Evolutionary conservation across 2,888 invertebrate species (phyloP), one percentile per base, ranked within the genome.

Genomic region (Nymphalis c-album): DNA sequence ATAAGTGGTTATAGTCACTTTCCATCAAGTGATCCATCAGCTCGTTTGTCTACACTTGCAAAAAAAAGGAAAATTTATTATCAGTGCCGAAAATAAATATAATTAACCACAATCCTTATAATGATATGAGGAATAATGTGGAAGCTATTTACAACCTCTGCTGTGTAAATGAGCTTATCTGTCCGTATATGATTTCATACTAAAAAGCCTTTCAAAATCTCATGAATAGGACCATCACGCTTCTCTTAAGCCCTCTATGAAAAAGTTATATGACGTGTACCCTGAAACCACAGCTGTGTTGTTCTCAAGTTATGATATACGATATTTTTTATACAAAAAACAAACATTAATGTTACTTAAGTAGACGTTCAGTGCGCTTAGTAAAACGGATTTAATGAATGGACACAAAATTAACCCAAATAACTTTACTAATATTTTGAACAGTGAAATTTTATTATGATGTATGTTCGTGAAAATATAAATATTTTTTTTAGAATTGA

Each of bases 281-380:
- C 51, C 68, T 62, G 66, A 51, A 67, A 70, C 68, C 75, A 57
- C 75, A 73, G 70, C 65, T 70, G 71, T 64, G 69, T 64, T 71
- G 65, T 62, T 48, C 60, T 55, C 63, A 69, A 70, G 70, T 71
- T 73, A 63, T 72, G 68, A 66, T 70, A 72, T 64, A 67, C 53
- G 63, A 63, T 60, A 64, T 62, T 67, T 71, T 73, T 71, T 60
- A 57, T 61, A 35, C 13, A 40, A 13, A 40, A 35, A 59, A 61
- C 58, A 68, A 55, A 48, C 48, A 50, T 47, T 58, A 26, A 62
- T 62, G 61, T 62, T 61, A 60, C 45, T 48, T 40, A 40, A 48
- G n/a, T 17, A 16, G 7, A 53, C 18, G 18, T 57, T 18, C 6
- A 31, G 4, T 7, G 6, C 17, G 7, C 8, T 40, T 10, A 13